A percentile compares a stretch with the other conserved stretches of the same genome.
These are phyloP conservation scores for Apis laboriosa DNA, from an alignment of 1,140 invertebrate species.

Conservation along the genomic window DNA sequence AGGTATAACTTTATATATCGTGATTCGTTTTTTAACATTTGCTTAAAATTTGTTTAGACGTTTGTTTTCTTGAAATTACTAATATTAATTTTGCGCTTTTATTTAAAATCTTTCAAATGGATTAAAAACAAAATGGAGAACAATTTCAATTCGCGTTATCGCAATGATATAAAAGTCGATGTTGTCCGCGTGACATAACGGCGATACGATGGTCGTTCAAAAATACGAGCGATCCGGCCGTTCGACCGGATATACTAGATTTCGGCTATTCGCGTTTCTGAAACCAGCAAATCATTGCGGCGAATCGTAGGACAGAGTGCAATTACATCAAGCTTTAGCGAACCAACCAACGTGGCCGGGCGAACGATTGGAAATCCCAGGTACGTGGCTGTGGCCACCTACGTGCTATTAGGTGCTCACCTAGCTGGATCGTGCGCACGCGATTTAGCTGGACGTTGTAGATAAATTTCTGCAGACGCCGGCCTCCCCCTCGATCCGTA, in stretches of 20 bases:
- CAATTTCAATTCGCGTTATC: background rate
- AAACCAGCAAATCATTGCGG: slow-evolving; percentile 9
- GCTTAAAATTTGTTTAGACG: no score
- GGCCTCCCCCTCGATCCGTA: slow-evolving; percentile 1
- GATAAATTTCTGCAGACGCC: slow-evolving; percentile 48
- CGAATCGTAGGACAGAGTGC: slow-evolving; percentile 12
- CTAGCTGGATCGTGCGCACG: slow-evolving; percentile 45
- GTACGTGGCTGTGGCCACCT: slow-evolving; percentile 44
- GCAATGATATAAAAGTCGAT: background rate
- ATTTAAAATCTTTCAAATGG: no score
- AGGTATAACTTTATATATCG: no score
- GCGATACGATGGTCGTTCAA: background rate
- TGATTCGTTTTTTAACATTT: no score
- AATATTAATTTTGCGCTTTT: no score
- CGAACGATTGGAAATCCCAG: slow-evolving; percentile 45
- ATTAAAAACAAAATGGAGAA: no score
- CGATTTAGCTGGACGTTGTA: slow-evolving; percentile 45
- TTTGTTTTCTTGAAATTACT: no score
- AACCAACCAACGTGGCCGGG: background rate
- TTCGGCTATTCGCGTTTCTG: background rate
- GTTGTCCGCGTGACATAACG: background rate
- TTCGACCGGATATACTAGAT: background rate
- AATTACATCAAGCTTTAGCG: slow-evolving; percentile 38
- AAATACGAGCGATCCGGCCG: background rate
- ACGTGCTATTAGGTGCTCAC: slow-evolving; percentile 58